Conservation (phyloP, 2,888 invertebrate species). For the Cantharis rustica region DNA sequence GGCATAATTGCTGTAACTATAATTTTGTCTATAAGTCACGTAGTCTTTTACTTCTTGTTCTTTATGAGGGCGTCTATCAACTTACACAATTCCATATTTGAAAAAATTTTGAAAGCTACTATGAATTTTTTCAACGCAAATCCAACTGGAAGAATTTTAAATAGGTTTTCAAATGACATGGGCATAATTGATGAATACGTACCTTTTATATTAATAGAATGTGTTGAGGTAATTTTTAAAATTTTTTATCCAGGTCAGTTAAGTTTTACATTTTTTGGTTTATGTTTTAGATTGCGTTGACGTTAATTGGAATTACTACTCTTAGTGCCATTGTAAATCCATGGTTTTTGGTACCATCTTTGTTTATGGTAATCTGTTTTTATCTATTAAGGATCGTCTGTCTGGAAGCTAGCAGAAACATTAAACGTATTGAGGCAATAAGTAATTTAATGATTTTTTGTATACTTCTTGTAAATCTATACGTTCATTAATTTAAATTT, state of each 20-base stretch:
- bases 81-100: slow-evolving; percentile 49
- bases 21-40: slow-evolving; percentile 47
- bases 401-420: slow-evolving; percentile 60
- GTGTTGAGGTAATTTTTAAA: slow-evolving; percentile 46
- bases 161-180: slow-evolving; percentile 58
- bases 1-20: slow-evolving; percentile 57
- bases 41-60: slow-evolving; percentile 50
- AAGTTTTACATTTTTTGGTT: background rate
- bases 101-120: slow-evolving; percentile 46
- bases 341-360: slow-evolving; percentile 67
- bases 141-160: slow-evolving; percentile 52
- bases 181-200: slow-evolving; percentile 69
- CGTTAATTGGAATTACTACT: slow-evolving; percentile 69
- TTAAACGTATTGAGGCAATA: slow-evolving; percentile 71
- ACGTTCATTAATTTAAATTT: slow-evolving; percentile 11
- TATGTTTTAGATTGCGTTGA: slow-evolving; percentile 49
- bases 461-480: too few species aligned
- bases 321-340: slow-evolving; percentile 73
- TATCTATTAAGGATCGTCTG: slow-evolving; percentile 44
- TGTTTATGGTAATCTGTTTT: slow-evolving; percentile 66
- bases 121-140: slow-evolving; percentile 54
- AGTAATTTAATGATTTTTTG: too few species aligned
- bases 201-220: slow-evolving; percentile 50
- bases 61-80: slow-evolving; percentile 50
- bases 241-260: background rate